A percentile compares a stretch with the other conserved stretches of the same genome.
Conservation (phyloP, 2,113 vertebrate genomes). For the Tichodroma muraria region DNA sequence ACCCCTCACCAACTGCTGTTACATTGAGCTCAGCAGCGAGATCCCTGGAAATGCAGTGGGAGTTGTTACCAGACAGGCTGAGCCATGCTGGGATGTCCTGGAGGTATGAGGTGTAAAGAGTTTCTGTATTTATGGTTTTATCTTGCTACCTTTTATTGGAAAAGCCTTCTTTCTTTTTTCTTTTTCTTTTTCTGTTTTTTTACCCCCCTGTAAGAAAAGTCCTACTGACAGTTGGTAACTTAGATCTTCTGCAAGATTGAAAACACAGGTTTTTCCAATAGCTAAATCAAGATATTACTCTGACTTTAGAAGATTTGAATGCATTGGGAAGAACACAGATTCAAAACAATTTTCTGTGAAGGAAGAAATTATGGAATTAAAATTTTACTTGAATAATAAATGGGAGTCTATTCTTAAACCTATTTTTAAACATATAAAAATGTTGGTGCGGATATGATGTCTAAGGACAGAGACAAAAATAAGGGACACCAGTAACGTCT, state of each 20-base stretch:
- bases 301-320: background rate
- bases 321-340: background rate
- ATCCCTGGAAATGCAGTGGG: background rate
- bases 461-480: background rate
- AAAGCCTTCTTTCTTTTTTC: fast-evolving
- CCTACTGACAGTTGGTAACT: background rate
- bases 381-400: background rate
- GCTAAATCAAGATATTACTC: background rate
- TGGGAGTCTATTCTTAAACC: background rate
- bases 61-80: background rate
- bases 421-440: background rate
- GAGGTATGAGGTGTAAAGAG: background rate
- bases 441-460: background rate
- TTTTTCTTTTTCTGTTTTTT: too few species aligned
- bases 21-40: background rate
- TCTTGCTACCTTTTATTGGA: background rate
- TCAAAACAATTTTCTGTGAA: background rate
- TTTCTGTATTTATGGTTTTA: background rate
- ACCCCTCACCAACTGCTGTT: fast-evolving
- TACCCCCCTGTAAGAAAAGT: too few species aligned
- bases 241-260: background rate
- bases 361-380: background rate
- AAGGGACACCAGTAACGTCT: background rate
- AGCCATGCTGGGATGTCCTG: background rate
- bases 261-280: background rate